phyloP scores from a whole-genome alignment of 2,797 vertebrate species.

The Pitangus sulphuratus region DNA sequence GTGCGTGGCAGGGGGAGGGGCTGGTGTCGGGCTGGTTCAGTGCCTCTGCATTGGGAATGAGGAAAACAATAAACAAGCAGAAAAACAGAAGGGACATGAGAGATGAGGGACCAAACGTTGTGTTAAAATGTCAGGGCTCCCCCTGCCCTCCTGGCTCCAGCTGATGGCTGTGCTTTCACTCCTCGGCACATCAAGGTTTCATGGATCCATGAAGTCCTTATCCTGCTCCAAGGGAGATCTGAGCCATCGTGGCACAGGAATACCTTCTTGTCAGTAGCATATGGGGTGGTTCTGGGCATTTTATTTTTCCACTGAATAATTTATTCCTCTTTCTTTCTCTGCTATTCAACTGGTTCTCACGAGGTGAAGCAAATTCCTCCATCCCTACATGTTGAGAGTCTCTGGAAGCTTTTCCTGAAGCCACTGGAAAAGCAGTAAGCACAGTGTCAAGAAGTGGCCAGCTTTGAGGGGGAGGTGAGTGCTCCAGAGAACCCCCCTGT shows the following conservation, averaged over 20 bases:
- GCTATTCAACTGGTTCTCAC: not conserved
- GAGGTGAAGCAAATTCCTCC: not conserved
- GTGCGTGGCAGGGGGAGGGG: not conserved
- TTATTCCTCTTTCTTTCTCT: not conserved
- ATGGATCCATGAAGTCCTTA: not conserved
- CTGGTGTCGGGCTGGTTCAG: not conserved
- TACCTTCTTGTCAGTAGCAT: not conserved
- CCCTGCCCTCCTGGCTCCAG: not conserved
- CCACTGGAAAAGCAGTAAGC: not conserved
- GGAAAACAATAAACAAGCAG: not conserved
- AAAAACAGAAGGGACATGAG: not conserved
- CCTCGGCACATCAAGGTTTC: fast-evolving
- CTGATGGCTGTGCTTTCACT: not conserved
- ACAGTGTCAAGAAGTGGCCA: not conserved
- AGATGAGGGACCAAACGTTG: not conserved
- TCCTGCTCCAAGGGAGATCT: not conserved
- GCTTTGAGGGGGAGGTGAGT: fast-evolving
- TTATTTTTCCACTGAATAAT: conserved; percentile 5
- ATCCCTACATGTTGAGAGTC: not conserved
- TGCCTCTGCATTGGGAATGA: not conserved
- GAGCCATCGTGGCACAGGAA: not conserved
- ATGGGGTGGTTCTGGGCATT: not conserved
- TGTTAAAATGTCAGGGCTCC: not conserved
- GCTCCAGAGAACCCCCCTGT: fast-evolving
- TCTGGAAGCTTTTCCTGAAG: not conserved